Conservation (phyloP, 2,888 invertebrate species). For the Sphinx pinastri region DNA sequence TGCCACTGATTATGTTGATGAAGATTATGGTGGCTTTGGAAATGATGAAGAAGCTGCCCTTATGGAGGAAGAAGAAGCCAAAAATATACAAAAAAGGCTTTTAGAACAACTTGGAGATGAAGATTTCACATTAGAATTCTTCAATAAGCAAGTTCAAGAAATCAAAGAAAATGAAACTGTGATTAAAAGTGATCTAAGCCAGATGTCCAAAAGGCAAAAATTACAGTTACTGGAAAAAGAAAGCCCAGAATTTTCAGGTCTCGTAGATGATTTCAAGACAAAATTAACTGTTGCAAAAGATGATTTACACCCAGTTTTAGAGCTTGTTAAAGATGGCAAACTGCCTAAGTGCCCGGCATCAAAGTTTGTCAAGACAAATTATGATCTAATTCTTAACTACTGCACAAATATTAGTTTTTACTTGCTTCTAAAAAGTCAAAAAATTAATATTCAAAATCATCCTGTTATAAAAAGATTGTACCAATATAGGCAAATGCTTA, state of each 20-base stretch:
- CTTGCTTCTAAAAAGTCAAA: constrained; percentile 91
- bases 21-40: constrained; percentile 90
- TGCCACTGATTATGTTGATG: constrained; percentile 94
- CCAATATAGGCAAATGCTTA: constrained; percentile 90
- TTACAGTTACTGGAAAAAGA: constrained; percentile 91
- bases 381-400: constrained; percentile 90
- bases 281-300: constrained; percentile 87
- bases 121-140: constrained; percentile 87
- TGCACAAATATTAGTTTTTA: constrained; percentile 94
- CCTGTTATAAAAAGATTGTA: constrained; percentile 94
- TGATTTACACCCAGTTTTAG: constrained; percentile 87
- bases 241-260: constrained; percentile 92
- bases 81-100: constrained; percentile 90
- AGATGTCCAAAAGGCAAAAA: constrained; percentile 90
- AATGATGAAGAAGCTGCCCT: constrained; percentile 88
- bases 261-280: constrained; percentile 91
- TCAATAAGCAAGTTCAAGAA: constrained; percentile 66
- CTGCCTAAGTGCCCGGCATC: constrained; percentile 87
- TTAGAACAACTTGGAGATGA: constrained; percentile 90
- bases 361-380: constrained; percentile 88
- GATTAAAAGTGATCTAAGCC: constrained; percentile 90
- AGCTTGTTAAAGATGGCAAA: constrained; percentile 84
- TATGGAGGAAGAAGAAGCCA: constrained; percentile 92
- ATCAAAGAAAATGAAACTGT: constrained; percentile 80
- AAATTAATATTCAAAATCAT: constrained; percentile 89